phyloP scores from a whole-genome alignment of 2,797 vertebrate species.

The Karalla daura region DNA sequence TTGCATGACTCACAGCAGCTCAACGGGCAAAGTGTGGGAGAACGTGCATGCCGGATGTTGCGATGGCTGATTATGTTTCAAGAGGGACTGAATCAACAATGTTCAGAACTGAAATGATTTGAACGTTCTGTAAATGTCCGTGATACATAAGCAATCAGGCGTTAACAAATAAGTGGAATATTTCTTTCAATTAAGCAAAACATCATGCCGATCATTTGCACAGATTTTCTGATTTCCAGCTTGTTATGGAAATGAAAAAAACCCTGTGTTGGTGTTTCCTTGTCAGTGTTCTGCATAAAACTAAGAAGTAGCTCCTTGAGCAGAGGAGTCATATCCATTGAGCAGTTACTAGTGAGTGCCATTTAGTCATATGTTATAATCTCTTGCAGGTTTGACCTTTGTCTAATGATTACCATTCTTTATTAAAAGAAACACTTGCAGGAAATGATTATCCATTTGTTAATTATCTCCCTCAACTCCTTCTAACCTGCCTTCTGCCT shows the following conservation, averaged over 20 bases:
- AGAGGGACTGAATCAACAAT: constrained; percentile 30
- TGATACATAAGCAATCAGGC: constrained; percentile 10
- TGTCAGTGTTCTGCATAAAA: too few relatives aligned
- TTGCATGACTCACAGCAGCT: constrained; percentile 62
- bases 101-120: constrained; percentile 4
- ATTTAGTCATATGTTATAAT: constrained; percentile 7
- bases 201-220: constrained; percentile 12
- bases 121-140: not conserved
- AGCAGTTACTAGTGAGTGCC: constrained; percentile 4
- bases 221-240: too few relatives aligned
- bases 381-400: constrained; percentile 34
- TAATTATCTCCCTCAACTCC: constrained; percentile 45
- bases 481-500: constrained; percentile 14
- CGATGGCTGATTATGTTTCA: constrained; percentile 54
- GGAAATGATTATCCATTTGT: constrained; percentile 38
- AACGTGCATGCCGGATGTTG: constrained; percentile 16
- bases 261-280: too few relatives aligned
- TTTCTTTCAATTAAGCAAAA: constrained; percentile 32
- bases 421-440: constrained; percentile 28
- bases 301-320: constrained; percentile 13
- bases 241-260: too few relatives aligned
- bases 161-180: constrained; percentile 1
- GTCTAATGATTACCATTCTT: constrained; percentile 37
- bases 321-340: constrained; percentile 4
- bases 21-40: constrained; percentile 57